Percentiles rank a stretch among this genome's conserved stretches.
phyloP scores from a whole-genome alignment of 2,888 invertebrate genomes.

The Thyatira batis region DNA sequence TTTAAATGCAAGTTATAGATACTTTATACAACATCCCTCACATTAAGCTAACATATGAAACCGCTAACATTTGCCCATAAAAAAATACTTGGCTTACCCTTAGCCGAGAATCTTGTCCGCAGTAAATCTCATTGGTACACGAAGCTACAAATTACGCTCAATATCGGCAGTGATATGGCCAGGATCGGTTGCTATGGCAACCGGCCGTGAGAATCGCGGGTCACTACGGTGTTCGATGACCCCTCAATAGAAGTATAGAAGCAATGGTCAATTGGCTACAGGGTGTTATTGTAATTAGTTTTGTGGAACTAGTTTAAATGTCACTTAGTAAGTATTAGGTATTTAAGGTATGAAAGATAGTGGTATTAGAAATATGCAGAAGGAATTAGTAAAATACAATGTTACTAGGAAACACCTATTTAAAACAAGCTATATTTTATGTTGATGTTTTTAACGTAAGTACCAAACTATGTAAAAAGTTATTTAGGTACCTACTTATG shows the following conservation, averaged over 20 bases:
- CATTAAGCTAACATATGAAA: neutral
- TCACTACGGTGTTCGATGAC: conserved; percentile 30
- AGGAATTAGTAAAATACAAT: no score
- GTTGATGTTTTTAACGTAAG: no score
- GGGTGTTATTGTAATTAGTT: neutral
- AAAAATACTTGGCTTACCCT: conserved; percentile 31
- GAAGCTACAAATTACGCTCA: conserved; percentile 74
- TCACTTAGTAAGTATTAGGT: no score
- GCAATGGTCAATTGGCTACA: conserved; percentile 13
- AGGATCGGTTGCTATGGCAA: conserved; percentile 63
- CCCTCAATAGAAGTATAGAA: conserved; percentile 2
- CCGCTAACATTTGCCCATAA: conserved; percentile 4
- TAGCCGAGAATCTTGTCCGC: conserved; percentile 43
- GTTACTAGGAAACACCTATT: no score
- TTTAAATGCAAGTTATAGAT: neutral
- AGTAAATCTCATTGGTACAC: conserved; percentile 62
- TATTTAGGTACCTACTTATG: no score
- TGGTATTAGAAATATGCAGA: no score
- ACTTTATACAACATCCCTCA: neutral
- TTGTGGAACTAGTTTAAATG: no score
- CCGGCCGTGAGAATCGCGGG: conserved; percentile 60
- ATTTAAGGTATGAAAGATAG: no score
- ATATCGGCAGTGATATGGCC: conserved; percentile 61
- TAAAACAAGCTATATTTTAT: no score
- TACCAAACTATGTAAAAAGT: no score